Percentiles rank a stretch among this genome's conserved stretches.
These are phyloP conservation scores for Rhabdornis inornatus DNA, from an alignment of 2,113 vertebrate genomes.

Conservation along the genomic window DNA sequence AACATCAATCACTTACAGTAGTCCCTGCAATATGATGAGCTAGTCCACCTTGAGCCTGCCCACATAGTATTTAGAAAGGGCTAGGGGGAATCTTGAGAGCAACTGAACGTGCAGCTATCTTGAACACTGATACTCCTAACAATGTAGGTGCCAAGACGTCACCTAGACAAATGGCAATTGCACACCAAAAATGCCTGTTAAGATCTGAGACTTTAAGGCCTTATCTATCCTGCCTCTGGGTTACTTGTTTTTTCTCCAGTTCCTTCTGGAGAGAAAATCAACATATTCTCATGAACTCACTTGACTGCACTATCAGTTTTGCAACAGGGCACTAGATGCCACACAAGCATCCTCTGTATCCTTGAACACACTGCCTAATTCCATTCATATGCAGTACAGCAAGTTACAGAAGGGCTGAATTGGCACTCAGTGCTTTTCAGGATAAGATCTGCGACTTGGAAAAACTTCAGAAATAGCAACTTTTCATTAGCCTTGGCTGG, in stretches of 20 bases:
- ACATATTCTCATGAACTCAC: not conserved
- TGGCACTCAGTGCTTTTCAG: not conserved
- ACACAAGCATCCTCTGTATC: rapidly evolving
- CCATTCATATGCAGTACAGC: not conserved
- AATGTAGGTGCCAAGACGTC: not conserved
- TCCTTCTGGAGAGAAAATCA: not conserved
- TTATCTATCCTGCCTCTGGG: not conserved
- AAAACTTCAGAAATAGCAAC: not conserved
- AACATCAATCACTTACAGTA: not conserved
- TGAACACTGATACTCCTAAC: not conserved
- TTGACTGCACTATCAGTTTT: not conserved
- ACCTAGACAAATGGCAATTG: rapidly evolving
- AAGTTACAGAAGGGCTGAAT: not conserved
- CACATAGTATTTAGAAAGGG: not conserved
- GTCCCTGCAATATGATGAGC: not conserved
- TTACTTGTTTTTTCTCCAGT: not conserved
- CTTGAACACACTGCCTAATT: not conserved
- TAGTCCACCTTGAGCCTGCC: not conserved
- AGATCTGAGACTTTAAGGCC: not conserved
- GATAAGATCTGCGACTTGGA: not conserved
- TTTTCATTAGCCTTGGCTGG: not conserved
- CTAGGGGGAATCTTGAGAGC: not conserved
- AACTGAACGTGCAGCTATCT: not conserved
- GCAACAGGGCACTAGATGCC: not conserved
- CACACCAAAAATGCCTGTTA: not conserved